Conservation (phyloP, 2,888 invertebrate species). For the Euplexia lucipara region DNA sequence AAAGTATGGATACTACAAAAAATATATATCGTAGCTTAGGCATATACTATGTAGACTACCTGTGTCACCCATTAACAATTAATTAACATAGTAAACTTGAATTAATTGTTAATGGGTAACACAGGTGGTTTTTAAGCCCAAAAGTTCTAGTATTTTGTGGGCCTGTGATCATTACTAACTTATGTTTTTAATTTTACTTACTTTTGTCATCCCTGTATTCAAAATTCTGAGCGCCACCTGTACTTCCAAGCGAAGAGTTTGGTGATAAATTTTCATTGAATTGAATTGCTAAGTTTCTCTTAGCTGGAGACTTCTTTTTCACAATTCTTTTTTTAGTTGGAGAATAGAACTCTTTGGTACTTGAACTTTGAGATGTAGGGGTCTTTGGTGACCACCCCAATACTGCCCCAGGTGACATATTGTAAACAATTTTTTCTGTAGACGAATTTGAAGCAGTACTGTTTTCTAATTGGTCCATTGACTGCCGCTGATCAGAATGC, state of each 20-base stretch:
- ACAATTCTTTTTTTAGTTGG: slow-evolving; percentile 79
- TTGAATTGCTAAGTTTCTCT: slow-evolving; percentile 71
- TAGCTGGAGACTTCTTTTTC: slow-evolving; percentile 69
- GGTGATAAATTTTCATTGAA: slow-evolving; percentile 49
- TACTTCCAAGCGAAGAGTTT: slow-evolving; percentile 54
- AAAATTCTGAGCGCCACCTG: slow-evolving; percentile 53
- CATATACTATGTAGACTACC: no score
- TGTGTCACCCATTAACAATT: no score
- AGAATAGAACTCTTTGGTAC: slow-evolving; percentile 77
- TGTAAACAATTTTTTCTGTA: slow-evolving; percentile 47
- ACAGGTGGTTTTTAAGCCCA: background rate
- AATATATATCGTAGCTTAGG: no score
- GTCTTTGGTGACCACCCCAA: slow-evolving; percentile 46
- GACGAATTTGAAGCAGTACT: slow-evolving; percentile 30
- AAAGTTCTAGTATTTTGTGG: background rate
- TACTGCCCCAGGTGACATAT: slow-evolving; percentile 43
- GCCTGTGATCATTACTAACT: background rate
- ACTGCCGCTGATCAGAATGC: background rate
- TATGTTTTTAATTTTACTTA: slow-evolving; percentile 67
- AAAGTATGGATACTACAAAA: no score
- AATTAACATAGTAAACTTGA: no score
- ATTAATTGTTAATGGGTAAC: no score
- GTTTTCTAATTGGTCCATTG: background rate
- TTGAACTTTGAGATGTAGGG: slow-evolving; percentile 59
- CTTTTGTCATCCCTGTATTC: slow-evolving; percentile 82